These are phyloP conservation scores for Empidonax traillii DNA, from an alignment of 2,113 vertebrate genomes.

Conservation along the genomic window DNA sequence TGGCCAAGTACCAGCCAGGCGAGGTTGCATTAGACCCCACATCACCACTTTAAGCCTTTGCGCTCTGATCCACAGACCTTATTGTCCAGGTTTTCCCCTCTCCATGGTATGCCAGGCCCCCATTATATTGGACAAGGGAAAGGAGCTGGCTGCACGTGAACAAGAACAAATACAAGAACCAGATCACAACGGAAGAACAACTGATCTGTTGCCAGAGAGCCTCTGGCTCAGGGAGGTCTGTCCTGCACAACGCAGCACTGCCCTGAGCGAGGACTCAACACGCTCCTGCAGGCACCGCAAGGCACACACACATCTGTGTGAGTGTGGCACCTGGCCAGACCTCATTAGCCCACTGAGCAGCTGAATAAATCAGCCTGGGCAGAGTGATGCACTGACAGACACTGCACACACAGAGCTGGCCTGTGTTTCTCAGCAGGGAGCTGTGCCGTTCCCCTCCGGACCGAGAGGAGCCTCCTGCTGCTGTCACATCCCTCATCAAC, in stretches of 20 bases:
- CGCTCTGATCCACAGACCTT: not conserved
- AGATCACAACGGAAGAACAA: not conserved
- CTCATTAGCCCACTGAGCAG: not conserved
- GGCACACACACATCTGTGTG: not conserved
- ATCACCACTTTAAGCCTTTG: not conserved
- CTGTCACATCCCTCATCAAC: not conserved
- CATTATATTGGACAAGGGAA: not conserved
- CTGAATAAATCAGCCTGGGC: not conserved
- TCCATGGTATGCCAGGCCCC: not conserved
- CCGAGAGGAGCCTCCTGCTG: not conserved
- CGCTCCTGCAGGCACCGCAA: not conserved
- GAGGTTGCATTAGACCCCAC: not conserved
- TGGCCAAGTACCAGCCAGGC: not conserved
- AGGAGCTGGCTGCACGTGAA: not conserved
- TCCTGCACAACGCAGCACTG: not conserved
- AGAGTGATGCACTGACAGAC: not conserved
- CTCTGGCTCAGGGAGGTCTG: not conserved
- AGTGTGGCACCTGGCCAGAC: not conserved
- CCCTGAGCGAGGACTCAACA: not conserved
- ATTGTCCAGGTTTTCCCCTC: not conserved
- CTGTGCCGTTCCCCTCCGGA: accelerated
- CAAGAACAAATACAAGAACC: not conserved
- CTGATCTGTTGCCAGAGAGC: not conserved
- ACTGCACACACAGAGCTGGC: accelerated
- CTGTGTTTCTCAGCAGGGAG: not conserved